Evolutionary conservation across 2,797 vertebrate genomes (phyloP).

Genomic region (Mareca strepera): DNA sequence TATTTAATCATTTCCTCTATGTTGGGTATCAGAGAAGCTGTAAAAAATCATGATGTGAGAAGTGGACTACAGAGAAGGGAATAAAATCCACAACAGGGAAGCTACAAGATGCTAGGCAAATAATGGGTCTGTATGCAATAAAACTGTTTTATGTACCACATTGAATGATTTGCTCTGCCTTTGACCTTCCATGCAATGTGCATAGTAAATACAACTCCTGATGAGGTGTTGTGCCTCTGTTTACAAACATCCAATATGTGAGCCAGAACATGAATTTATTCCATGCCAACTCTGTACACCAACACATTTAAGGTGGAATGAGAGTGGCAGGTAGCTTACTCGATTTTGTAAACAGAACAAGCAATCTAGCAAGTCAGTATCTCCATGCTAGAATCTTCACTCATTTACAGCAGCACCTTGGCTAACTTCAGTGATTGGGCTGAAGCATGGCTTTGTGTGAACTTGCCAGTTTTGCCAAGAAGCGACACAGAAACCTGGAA

Average conservation of each 20-base stretch:
- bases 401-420: neutral
- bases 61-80: neutral
- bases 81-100: fast-evolving
- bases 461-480: neutral
- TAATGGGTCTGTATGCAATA: neutral
- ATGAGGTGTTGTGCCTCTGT: neutral
- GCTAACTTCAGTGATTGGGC: neutral
- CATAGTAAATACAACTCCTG: neutral
- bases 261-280: neutral
- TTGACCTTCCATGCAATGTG: neutral
- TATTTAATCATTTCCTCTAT: neutral
- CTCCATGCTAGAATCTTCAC: neutral
- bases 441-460: neutral
- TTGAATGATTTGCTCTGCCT: neutral
- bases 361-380: neutral
- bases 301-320: neutral
- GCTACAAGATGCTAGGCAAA: neutral
- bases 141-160: neutral
- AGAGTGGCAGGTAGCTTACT: neutral
- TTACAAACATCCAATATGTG: neutral
- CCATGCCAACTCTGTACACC: neutral
- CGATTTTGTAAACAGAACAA: neutral
- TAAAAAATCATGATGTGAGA: neutral
- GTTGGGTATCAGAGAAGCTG: neutral
- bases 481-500: neutral